phyloP scores from a whole-genome alignment of 2,113 vertebrate species.

The Hyperoodon ampullatus region DNA sequence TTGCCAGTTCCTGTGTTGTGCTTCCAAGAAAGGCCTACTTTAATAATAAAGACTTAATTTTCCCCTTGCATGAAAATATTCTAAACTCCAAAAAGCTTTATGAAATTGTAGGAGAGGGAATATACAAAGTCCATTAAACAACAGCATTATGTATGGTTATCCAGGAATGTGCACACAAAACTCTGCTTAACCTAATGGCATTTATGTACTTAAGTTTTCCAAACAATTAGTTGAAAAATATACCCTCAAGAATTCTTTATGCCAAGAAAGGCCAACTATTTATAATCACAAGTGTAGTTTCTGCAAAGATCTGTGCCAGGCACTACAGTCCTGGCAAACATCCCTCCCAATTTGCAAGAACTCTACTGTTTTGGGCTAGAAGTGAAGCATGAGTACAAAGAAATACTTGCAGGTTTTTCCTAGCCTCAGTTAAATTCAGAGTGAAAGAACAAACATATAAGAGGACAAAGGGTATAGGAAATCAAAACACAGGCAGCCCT shows the following conservation, averaged over 20 bases:
- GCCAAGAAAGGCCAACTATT: conserved; percentile 68
- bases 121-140: background rate
- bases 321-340: conserved; percentile 49
- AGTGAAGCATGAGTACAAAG: conserved; percentile 49
- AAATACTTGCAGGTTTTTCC: conserved; percentile 40
- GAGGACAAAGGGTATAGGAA: conserved; percentile 42
- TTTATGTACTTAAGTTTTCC: conserved; percentile 71
- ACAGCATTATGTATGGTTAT: conserved; percentile 8
- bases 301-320: conserved; percentile 52
- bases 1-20: conserved; percentile 15
- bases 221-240: conserved; percentile 72
- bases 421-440: conserved; percentile 52
- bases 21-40: conserved; percentile 40
- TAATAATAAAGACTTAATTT: conserved; percentile 60
- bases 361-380: conserved; percentile 60
- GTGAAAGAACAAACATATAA: conserved; percentile 26
- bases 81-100: conserved; percentile 27
- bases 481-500: conserved; percentile 7
- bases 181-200: conserved; percentile 41
- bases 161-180: conserved; percentile 53
- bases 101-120: conserved; percentile 14
- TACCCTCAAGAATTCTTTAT: conserved; percentile 68
- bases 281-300: conserved; percentile 66
- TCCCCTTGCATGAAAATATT: conserved; percentile 56
- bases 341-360: conserved; percentile 61